A percentile compares a stretch with the other conserved stretches of the same genome.
Conservation (phyloP, 2,888 invertebrate genomes). For the Lithophane socia region DNA sequence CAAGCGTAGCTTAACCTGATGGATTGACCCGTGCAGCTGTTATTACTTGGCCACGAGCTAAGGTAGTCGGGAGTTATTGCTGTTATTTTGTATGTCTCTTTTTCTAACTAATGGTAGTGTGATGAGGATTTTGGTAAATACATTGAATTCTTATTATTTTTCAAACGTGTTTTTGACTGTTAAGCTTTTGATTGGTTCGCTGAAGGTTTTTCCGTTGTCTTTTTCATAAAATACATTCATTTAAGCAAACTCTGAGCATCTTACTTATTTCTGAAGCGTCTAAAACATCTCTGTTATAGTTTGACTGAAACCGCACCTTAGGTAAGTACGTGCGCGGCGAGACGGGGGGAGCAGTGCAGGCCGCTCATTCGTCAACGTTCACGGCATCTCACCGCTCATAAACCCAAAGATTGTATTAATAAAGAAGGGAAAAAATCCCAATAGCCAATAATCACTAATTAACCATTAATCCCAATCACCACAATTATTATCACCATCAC, state of each 20-base stretch:
- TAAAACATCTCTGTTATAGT: neutral
- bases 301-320: no score
- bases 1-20: no score
- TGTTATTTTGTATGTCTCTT: neutral
- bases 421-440: neutral
- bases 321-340: no score
- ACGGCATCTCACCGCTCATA: no score
- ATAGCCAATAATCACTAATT: conserved; percentile 29
- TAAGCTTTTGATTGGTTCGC: neutral
- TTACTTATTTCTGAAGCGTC: neutral
- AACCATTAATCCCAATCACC: conserved; percentile 34
- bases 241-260: neutral
- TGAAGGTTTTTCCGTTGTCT: neutral
- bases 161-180: neutral
- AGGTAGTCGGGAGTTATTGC: no score
- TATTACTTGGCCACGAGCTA: no score
- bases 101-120: neutral
- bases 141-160: neutral
- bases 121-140: neutral
- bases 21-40: no score
- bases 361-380: no score
- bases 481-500: conserved; percentile 43
- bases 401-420: neutral
- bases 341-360: no score
- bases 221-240: no score